A percentile compares a stretch with the other conserved stretches of the same genome.
These are phyloP conservation scores for Dynastes grantii DNA, from an alignment of 2,888 invertebrate species.

Conservation along the genomic window DNA sequence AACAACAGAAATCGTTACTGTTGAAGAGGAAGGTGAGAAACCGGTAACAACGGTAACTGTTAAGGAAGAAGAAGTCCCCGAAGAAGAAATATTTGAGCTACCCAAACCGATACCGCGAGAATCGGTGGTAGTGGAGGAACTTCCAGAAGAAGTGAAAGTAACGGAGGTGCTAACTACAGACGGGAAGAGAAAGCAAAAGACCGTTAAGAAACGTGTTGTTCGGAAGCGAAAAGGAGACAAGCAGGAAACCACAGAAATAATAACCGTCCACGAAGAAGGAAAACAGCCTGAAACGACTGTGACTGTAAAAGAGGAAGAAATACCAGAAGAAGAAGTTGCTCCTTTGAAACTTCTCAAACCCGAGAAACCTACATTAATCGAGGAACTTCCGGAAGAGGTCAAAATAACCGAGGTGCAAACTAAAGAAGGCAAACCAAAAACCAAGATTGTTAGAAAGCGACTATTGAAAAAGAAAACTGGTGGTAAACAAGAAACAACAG, in stretches of 20 bases:
- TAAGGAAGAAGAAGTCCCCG: conserved; percentile 57
- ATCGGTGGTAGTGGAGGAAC: conserved; percentile 52
- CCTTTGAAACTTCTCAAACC: conserved; percentile 59
- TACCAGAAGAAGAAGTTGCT: conserved; percentile 53
- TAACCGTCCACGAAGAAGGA: conserved; percentile 68
- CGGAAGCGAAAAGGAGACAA: conserved; percentile 59
- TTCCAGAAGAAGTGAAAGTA: conserved; percentile 60
- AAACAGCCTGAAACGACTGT: conserved; percentile 67
- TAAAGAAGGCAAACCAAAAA: conserved; percentile 67
- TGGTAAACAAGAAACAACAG: too few relatives aligned
- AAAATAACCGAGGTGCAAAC: conserved; percentile 64
- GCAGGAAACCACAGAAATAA: conserved; percentile 65
- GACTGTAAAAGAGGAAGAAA: conserved; percentile 62
- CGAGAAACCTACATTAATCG: conserved; percentile 54
- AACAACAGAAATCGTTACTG: conserved; percentile 63
- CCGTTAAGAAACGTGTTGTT: conserved; percentile 63
- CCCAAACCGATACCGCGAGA: conserved; percentile 49
- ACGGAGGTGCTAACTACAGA: conserved; percentile 67
- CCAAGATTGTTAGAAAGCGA: conserved; percentile 60
- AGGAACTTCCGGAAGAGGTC: conserved; percentile 66
- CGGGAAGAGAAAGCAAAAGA: conserved; percentile 62
- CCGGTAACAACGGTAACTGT: conserved; percentile 64
- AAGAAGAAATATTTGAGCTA: conserved; percentile 56
- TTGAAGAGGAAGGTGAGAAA: conserved; percentile 65
- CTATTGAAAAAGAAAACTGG: conserved; percentile 53